Evolutionary conservation across 2,797 vertebrate genomes (phyloP), one percentile per base, ranked within the genome.

Genomic region (Tapirus indicus): DNA sequence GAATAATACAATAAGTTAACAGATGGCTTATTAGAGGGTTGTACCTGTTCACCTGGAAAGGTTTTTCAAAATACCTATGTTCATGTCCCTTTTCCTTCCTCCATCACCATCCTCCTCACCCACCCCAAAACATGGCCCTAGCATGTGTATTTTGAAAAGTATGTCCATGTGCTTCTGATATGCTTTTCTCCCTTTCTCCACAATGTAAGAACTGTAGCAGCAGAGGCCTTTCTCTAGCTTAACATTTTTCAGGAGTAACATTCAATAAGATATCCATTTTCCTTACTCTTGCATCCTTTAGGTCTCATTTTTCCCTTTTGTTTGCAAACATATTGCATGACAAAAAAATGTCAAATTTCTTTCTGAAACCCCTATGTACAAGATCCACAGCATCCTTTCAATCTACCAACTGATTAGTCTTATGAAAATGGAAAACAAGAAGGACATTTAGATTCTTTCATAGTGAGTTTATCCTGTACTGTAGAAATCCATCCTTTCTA

Each of bases 331-430:
- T 82, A 77, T 16, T 12, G 44, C 2, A 2, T 47, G 11, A 84
- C 21, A 77, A 74, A 92, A 95, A 69, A 78, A 69, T 58, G 35
- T 78, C n/a, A 60, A 41, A 94, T 44, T 85, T 74, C 29, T 75
- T 95, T 9, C 41, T 69, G 9, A 91, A 88, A 77, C 1, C n/a
- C 0, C 17, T 52, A 0, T 66, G 0, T 68, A 6, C 7, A 47
- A 10, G 77, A 74, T 23, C 32, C 77, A 3, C 3, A 74, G 32
- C 11, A 88, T 86, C 6, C 14, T 94, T 84, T 83, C 20, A 54
- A 75, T 9, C 16, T 75, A 38, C 54, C 29, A 66, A 12, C 62
- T 83, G 13, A 89, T 25, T 82, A 79, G 12, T 3, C 1, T 60
- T 74, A 38, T 38, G 69, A 83, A 85, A 78, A 29, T 62, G 27